Base-by-base conservation (phyloP, 1,140 invertebrate species). In the Drosophila ironensis region DNA sequence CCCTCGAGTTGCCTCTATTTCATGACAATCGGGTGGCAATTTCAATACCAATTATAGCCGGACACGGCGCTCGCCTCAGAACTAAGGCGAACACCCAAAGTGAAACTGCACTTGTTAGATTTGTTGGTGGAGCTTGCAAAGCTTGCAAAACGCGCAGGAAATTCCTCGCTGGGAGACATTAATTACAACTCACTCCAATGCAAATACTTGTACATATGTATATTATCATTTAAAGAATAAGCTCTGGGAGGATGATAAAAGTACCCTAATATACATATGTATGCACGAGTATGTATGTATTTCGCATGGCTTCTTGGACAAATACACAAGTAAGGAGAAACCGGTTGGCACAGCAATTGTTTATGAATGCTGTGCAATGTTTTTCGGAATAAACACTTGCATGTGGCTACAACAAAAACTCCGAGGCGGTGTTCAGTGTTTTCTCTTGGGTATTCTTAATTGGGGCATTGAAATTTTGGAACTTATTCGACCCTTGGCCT, bases 11-110 rank as follows among this genome's bases (percentile, higher is more conserved):
- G 54, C 48, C 45, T 77, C 37, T 22, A 61, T 80, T 70, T 69
- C 57, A 57, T 64, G 75, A 80, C 75, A 77, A 77, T 78, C 72
- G 56, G 76, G 38, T 60, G 72, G 45, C 61, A 84, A 78, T 50
- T 84, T 73, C 69, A 60, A 73, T 77, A 59, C 50, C 46, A 67
- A 66, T 77, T 82, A 77, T 77, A 28, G 45, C 25, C 33, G 56
- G 51, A 41, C 33, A 37, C 46, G 60, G 41, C 16, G 37, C 40
- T 69, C n/a, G 12, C 12, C 22, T 27, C 16, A 33, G 22, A 67
- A 19, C 16, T 20, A 6, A 24, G 7, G n/a, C 20, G 11, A 8
- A n/a, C n/a, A n/a, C n/a, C n/a, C n/a, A n/a, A n/a, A n/a, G n/a
- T n/a, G n/a, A n/a, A n/a, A n/a, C n/a, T n/a, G n/a, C n/a, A n/a